These are phyloP conservation scores for Hylia prasina DNA, from an alignment of 2,113 vertebrate genomes.

Conservation along the genomic window DNA sequence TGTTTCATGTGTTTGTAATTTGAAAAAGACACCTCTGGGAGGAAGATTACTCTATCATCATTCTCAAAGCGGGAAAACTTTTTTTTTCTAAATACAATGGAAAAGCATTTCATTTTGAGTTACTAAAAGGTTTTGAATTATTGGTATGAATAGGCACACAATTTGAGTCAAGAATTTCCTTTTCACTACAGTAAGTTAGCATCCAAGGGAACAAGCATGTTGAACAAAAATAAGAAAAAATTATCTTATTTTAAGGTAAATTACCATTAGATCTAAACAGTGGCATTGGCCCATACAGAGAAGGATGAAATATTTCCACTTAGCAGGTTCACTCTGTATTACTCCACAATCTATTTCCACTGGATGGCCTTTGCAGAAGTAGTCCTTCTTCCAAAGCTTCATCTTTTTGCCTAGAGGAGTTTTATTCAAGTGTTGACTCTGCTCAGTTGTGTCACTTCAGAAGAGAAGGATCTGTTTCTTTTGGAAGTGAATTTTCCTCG, in stretches of 20 bases:
- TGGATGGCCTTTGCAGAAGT: neutral
- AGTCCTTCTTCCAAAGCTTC: neutral
- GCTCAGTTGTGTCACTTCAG: neutral
- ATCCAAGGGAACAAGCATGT: neutral
- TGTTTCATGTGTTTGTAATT: neutral
- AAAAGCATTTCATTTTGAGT: neutral
- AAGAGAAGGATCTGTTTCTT: neutral
- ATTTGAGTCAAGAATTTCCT: neutral
- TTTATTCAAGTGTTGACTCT: neutral
- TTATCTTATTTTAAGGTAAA: neutral
- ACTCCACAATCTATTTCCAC: neutral
- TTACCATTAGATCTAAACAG: neutral
- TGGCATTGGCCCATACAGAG: neutral
- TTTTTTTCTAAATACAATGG: neutral
- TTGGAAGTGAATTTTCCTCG: neutral
- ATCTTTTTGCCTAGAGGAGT: neutral
- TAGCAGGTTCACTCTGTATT: neutral
- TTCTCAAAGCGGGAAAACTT: neutral
- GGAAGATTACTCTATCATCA: neutral
- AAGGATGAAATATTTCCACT: neutral
- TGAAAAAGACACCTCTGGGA: neutral
- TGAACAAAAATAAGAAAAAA: neutral
- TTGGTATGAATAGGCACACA: neutral
- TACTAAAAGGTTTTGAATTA: neutral
- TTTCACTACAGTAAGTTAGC: neutral